Conservation (phyloP, 23 tunicate genomes). For the Ascidia mentula region DNA sequence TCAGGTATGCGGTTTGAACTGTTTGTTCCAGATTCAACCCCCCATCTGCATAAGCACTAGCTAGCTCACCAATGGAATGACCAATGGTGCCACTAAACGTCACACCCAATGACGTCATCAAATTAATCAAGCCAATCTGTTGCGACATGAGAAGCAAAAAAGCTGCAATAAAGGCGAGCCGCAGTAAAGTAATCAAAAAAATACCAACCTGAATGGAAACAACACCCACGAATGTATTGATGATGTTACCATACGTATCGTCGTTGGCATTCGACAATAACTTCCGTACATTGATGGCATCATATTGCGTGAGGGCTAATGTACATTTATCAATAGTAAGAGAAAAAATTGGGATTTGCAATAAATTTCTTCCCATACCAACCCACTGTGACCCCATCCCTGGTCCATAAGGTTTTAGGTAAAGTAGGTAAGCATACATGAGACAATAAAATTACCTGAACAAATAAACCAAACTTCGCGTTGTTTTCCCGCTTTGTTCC, state of each 20-base stretch:
- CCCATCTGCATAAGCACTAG: constrained; percentile 10
- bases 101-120: constrained; percentile 8
- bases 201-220: not conserved
- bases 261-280: not conserved
- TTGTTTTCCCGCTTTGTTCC: not conserved
- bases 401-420: not conserved
- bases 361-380: constrained; percentile 22
- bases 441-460: not conserved
- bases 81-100: not conserved
- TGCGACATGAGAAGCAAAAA: not conserved
- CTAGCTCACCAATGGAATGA: constrained; percentile 18
- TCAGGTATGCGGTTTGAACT: constrained; percentile 3
- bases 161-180: not conserved
- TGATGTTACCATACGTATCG: not conserved
- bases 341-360: not conserved
- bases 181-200: too few relatives aligned
- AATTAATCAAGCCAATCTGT: constrained; percentile 9
- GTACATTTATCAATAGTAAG: not conserved
- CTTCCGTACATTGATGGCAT: not conserved
- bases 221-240: constrained; percentile 7
- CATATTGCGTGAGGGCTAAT: not conserved
- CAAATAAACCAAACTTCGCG: constrained; percentile 23
- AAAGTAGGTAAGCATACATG: not conserved
- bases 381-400: constrained; percentile 32
- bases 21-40: constrained; percentile 11